Base-by-base conservation (phyloP, 2,888 invertebrate genomes). In the Eilema caniola region DNA sequence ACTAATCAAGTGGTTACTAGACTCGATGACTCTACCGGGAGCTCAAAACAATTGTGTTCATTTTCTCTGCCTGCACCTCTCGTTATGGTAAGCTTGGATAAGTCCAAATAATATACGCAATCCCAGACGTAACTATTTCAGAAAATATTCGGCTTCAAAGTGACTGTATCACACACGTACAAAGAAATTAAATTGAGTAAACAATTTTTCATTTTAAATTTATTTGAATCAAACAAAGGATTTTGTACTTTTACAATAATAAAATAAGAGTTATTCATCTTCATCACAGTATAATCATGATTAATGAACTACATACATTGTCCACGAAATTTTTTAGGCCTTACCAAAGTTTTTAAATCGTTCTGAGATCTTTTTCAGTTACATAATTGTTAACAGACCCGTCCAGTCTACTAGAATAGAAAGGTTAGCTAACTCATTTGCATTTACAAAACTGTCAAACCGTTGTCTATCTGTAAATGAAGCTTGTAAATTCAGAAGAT, bases 331-430 rank as follows among this genome's bases (percentile, higher is more conserved):
- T 69, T 68, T 62, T 67, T 41, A 16, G 11, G 33, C 24, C 24
- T 53, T 31, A 69, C 62, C 66, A 57, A 67, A 25, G 70, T 69
- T 70, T 24, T 57, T 66, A 59, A 66, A 62, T 60, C 53, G 41
- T 67, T 59, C 69, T 11, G 16, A 16, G 59, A 66, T 25, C 41
- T 57, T 66, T 47, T 53, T 33, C 3, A 33, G 28, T 61, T 23
- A 66, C 16, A 16, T 41, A 69, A 71, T 61, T 64, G 37, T 47
- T 16, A 60, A 47, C 60, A 23, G 28, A 53, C 53, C 62, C 33
- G 56, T 53, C 33, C 47, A 23, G 53, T 64, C 53, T 61, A 63
- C 67, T 70, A 67, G 28, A 70, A 71, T 60, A 71, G 68, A 61
- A 61, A 66, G 71, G 62, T 65, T 66, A 53, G 56, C 65, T 60